Evolutionary conservation across 1,140 invertebrate species (phyloP).

Genomic region (Zaprionus camerounensis): DNA sequence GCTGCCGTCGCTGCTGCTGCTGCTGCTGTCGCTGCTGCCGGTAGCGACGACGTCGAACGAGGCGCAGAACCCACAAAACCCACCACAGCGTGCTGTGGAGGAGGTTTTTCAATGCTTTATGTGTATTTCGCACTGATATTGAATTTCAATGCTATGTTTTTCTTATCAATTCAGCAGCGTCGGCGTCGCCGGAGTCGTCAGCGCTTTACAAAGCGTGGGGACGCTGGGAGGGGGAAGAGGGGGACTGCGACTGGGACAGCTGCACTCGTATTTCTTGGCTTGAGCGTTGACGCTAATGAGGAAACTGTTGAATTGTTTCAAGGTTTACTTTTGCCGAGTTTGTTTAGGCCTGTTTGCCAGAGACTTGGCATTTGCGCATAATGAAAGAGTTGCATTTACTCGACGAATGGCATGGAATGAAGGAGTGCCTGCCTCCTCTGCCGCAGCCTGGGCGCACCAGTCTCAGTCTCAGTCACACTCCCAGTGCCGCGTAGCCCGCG

Average conservation of each 20-base stretch:
- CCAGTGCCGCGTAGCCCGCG: neutral
- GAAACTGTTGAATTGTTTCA: constrained; percentile 81
- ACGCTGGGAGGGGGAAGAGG: too few species aligned
- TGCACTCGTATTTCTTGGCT: constrained; percentile 41
- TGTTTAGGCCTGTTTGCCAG: constrained; percentile 71
- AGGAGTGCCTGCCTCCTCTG: constrained; percentile 38
- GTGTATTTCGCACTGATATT: constrained; percentile 74
- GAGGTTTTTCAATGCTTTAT: constrained; percentile 43
- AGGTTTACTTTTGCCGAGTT: constrained; percentile 73
- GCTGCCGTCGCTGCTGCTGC: constrained; percentile 25
- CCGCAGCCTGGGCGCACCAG: neutral
- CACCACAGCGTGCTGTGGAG: constrained; percentile 49
- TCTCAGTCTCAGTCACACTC: constrained; percentile 4
- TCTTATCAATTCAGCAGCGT: constrained; percentile 56
- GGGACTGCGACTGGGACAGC: neutral
- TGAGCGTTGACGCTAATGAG: constrained; percentile 65
- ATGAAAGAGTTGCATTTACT: constrained; percentile 77
- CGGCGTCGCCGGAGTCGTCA: constrained; percentile 22
- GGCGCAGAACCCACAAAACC: constrained; percentile 45
- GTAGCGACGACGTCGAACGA: constrained; percentile 37
- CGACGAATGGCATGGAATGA: constrained; percentile 43
- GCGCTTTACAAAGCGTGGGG: constrained; percentile 4
- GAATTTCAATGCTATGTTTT: constrained; percentile 62
- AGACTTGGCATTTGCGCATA: constrained; percentile 69
- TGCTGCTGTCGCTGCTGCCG: constrained; percentile 32